phyloP scores from a whole-genome alignment of 2,113 vertebrate genomes.

The Ameiurus melas region DNA sequence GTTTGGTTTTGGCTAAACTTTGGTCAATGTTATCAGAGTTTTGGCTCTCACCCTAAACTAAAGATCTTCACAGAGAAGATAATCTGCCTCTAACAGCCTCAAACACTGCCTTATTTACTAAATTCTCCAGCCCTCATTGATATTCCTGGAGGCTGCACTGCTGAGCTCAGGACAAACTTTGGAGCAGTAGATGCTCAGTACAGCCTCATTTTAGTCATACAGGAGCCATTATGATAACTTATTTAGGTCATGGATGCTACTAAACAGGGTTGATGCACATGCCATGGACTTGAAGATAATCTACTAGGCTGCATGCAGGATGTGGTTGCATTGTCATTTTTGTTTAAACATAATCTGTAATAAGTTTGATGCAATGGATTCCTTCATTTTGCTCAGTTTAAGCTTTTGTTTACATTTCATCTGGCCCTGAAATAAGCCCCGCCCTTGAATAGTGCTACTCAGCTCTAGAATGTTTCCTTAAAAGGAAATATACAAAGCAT shows the following conservation, averaged over 20 bases:
- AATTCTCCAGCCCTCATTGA: conserved; percentile 29
- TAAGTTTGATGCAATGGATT: background rate
- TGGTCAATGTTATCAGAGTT: background rate
- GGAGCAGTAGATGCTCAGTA: conserved; percentile 32
- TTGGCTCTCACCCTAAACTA: background rate
- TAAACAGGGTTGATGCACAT: background rate
- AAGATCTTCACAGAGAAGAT: background rate
- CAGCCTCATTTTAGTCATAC: conserved; percentile 20
- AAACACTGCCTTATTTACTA: conserved; percentile 13
- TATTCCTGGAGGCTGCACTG: conserved; percentile 41
- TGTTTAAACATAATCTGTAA: background rate
- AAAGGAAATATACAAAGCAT: background rate
- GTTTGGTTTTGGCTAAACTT: background rate
- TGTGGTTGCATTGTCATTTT: background rate
- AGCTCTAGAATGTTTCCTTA: background rate
- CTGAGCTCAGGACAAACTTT: conserved; percentile 40
- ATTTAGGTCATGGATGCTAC: conserved; percentile 23
- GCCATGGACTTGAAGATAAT: background rate
- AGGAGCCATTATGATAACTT: conserved; percentile 35
- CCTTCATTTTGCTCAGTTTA: background rate
- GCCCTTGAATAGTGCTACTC: background rate
- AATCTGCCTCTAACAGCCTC: conserved; percentile 12
- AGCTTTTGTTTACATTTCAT: background rate
- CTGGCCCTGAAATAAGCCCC: background rate
- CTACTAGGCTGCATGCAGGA: background rate